Evolutionary conservation across 2,888 invertebrate genomes (phyloP).

Genomic region (Sinotaia quadrata): DNA sequence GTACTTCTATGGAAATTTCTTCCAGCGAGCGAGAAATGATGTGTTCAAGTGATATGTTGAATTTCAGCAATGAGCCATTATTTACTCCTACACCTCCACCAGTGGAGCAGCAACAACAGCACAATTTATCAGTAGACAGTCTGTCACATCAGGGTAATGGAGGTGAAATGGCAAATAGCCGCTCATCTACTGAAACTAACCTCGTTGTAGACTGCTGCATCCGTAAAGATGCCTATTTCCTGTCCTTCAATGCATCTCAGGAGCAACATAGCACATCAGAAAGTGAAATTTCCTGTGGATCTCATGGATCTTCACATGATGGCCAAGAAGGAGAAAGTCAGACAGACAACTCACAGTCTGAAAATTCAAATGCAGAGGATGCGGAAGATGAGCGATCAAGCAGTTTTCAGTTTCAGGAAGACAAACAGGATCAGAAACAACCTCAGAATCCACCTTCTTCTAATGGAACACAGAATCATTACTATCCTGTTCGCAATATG

Average conservation of each 20-base stretch:
- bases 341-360: conserved; percentile 28
- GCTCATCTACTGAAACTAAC: conserved; percentile 51
- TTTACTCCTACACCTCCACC: conserved; percentile 62
- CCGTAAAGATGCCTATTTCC: conserved; percentile 61
- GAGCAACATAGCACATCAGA: conserved; percentile 52
- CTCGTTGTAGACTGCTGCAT: conserved; percentile 58
- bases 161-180: conserved; percentile 34
- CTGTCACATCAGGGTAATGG: conserved; percentile 38
- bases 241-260: conserved; percentile 60
- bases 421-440: conserved; percentile 6
- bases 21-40: conserved; percentile 64
- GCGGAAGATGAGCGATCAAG: conserved; percentile 61
- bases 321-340: conserved; percentile 30
- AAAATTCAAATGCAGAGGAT: conserved; percentile 50
- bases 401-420: conserved; percentile 56
- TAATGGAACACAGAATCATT: neutral
- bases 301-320: conserved; percentile 28
- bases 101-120: conserved; percentile 34
- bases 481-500: conserved; percentile 14
- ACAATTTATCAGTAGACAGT: conserved; percentile 38
- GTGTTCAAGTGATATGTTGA: conserved; percentile 65
- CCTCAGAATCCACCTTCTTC: neutral
- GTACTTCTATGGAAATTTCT: conserved; percentile 63
- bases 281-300: conserved; percentile 54
- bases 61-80: conserved; percentile 63